Conservation (phyloP, 1,140 invertebrate species). For the Trachelipus rathkii region DNA sequence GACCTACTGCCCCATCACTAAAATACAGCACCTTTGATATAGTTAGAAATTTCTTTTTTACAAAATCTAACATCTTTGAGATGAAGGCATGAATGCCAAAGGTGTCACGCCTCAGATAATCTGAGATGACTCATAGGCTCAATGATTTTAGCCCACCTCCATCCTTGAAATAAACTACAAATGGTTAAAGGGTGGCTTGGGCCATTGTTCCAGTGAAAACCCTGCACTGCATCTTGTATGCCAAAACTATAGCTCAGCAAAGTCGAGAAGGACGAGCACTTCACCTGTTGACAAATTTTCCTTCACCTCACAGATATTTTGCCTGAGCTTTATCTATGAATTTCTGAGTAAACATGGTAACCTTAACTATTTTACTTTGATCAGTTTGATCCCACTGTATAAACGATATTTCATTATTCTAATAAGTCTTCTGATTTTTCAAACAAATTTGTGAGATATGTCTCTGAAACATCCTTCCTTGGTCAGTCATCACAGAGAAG, state of each 20-base stretch:
- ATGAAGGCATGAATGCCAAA: background rate
- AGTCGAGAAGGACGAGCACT: background rate
- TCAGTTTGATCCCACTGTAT: no score
- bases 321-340: no score
- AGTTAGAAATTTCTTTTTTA: background rate
- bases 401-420: no score
- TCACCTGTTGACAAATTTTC: no score
- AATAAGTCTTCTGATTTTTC: no score
- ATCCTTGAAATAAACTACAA: slow-evolving; percentile 17
- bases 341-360: no score
- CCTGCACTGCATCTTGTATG: slow-evolving; percentile 25
- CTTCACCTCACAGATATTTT: no score
- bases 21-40: background rate
- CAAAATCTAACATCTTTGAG: background rate
- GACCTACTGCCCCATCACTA: background rate
- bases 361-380: no score
- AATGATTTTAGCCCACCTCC: background rate
- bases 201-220: slow-evolving; percentile 34
- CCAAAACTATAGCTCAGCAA: slow-evolving; percentile 5
- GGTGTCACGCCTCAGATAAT: background rate
- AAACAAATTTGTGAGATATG: no score
- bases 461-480: no score
- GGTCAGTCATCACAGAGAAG: no score
- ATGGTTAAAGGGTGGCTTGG: slow-evolving; percentile 37
- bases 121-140: background rate